Evolutionary conservation across 2,888 invertebrate species (phyloP).

Genomic region (Chironomus tentans): DNA sequence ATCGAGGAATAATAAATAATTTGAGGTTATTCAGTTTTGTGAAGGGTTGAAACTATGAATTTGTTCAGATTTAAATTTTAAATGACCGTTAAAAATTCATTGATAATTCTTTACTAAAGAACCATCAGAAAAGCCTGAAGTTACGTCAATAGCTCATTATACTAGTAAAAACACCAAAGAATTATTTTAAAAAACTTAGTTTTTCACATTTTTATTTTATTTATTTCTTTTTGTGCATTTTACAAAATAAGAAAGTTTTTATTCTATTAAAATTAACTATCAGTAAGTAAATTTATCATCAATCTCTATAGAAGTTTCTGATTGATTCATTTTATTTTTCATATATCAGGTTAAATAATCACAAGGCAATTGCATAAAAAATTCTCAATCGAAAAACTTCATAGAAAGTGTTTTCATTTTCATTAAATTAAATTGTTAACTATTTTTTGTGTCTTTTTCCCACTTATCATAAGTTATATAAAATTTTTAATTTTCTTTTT

Average conservation of each 20-base stretch:
- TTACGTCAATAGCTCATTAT: no score
- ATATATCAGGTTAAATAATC: neutral
- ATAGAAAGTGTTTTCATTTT: constrained; percentile 12
- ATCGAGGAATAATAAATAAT: no score
- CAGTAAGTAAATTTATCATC: neutral
- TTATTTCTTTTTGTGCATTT: constrained; percentile 5
- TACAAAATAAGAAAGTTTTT: constrained; percentile 7
- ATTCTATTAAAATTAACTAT: neutral
- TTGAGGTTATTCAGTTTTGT: no score
- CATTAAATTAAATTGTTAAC: neutral
- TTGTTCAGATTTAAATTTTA: no score
- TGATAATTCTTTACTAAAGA: no score
- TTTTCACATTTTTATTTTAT: neutral
- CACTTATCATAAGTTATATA: neutral
- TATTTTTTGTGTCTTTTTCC: neutral
- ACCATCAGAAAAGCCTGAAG: no score
- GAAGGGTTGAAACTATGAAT: no score
- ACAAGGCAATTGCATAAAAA: neutral
- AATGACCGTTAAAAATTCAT: no score
- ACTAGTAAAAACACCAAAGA: neutral
- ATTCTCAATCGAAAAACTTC: neutral
- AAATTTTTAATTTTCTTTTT: neutral
- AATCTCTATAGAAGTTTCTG: constrained; percentile 22
- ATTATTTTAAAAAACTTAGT: neutral
- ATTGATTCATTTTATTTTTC: neutral